phyloP scores from a whole-genome alignment of 2,888 invertebrate genomes.

The Callyntrura guangdongensis region DNA sequence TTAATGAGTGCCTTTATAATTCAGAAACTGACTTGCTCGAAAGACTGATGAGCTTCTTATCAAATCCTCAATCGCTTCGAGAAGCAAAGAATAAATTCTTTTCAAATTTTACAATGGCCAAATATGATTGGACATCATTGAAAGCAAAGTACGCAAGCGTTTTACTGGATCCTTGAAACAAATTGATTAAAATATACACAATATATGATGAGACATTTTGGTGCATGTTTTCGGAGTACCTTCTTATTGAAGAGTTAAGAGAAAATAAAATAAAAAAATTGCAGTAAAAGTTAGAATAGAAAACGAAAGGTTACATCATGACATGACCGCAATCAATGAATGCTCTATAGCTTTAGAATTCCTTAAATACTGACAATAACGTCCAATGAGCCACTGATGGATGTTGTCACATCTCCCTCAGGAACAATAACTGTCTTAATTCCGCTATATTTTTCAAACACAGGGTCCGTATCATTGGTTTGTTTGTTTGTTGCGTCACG shows the following conservation, averaged over 20 bases:
- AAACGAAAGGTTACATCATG: too few species aligned
- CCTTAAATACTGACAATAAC: conserved; percentile 27
- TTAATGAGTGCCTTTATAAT: conserved; percentile 88
- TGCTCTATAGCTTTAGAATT: too few species aligned
- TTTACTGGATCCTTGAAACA: conserved; percentile 10
- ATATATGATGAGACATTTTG: neutral
- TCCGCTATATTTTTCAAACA: conserved; percentile 44
- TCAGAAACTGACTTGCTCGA: conserved; percentile 88
- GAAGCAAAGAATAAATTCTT: conserved; percentile 51
- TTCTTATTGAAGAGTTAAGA: too few species aligned
- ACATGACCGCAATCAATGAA: too few species aligned
- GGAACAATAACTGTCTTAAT: conserved; percentile 56
- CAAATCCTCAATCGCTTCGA: conserved; percentile 52
- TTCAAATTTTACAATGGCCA: conserved; percentile 50
- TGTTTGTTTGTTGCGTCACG: conserved; percentile 70
- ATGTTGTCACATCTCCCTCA: conserved; percentile 37
- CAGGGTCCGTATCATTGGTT: conserved; percentile 59
- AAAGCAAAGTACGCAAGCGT: conserved; percentile 53
- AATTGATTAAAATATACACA: neutral
- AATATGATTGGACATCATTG: conserved; percentile 77
- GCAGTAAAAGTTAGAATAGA: too few species aligned
- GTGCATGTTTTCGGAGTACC: too few species aligned
- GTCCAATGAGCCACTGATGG: conserved; percentile 47
- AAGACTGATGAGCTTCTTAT: conserved; percentile 86
- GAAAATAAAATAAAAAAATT: too few species aligned